Conservation (phyloP, 1,140 invertebrate species). For the Artemia franciscana region DNA sequence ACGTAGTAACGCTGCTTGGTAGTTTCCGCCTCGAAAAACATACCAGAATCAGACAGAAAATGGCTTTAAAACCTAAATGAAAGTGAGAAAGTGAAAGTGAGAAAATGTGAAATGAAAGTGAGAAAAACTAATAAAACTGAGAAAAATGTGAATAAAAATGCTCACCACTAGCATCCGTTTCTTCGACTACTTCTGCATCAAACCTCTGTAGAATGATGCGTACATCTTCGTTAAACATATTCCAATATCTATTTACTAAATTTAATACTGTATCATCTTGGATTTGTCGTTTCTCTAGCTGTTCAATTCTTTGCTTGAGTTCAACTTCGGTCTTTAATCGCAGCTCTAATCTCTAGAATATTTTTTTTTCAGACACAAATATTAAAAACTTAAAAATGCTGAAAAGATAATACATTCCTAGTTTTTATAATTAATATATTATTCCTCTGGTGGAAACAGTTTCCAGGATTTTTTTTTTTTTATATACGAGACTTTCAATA, state of each 20-base stretch:
- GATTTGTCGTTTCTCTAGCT: conserved; percentile 84
- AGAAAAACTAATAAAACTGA: no score
- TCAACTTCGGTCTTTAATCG: conserved; percentile 69
- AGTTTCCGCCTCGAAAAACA: no score
- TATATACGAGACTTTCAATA: no score
- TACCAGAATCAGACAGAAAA: no score
- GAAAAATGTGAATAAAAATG: no score
- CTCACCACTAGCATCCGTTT: conserved; percentile 76
- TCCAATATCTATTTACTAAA: conserved; percentile 96
- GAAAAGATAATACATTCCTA: neutral
- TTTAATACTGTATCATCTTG: conserved; percentile 93
- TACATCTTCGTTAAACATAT: conserved; percentile 89
- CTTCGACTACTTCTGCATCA: conserved; percentile 90
- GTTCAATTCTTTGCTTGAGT: conserved; percentile 72
- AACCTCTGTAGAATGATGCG: conserved; percentile 77
- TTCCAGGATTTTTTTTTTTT: no score
- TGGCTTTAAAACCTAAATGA: no score
- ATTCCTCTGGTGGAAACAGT: no score
- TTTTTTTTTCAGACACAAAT: conserved; percentile 10
- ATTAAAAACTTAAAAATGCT: conserved; percentile 6
- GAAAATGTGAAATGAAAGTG: no score
- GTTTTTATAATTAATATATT: no score
- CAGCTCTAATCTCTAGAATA: conserved; percentile 56
- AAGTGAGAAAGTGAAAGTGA: no score
- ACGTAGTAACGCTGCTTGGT: no score